These are phyloP conservation scores for Channa argus DNA, from an alignment of 2,113 vertebrate genomes.

Conservation along the genomic window DNA sequence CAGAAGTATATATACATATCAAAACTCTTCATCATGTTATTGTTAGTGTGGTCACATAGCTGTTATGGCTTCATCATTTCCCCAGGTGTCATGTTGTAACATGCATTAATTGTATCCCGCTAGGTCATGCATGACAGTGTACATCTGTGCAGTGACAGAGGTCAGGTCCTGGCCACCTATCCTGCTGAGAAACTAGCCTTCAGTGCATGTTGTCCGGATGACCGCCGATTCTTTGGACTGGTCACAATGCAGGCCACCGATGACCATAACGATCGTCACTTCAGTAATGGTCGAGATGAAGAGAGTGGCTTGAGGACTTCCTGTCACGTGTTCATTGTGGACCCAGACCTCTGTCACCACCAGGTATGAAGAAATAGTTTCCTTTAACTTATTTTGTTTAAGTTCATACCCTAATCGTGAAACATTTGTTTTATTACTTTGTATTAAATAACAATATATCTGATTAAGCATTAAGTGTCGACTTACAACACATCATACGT, in stretches of 20 bases:
- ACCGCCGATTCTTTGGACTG: conserved; percentile 94
- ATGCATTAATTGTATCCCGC: background rate
- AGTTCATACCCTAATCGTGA: no score
- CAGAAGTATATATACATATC: background rate
- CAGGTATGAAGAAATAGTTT: conserved; percentile 68
- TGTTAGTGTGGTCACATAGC: background rate
- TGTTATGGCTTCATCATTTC: background rate
- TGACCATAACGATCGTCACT: conserved; percentile 82
- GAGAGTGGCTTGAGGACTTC: conserved; percentile 91
- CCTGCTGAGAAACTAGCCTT: conserved; percentile 97
- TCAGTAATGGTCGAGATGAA: conserved; percentile 84
- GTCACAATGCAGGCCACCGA: conserved; percentile 95
- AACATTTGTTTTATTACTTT: no score
- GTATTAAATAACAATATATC: no score
- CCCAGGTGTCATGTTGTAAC: background rate
- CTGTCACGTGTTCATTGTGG: conserved; percentile 98
- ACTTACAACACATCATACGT: no score
- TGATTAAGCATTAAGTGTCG: no score
- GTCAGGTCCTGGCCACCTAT: conserved; percentile 90
- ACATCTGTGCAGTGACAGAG: conserved; percentile 89
- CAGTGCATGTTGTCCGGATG: conserved; percentile 95
- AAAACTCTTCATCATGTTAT: background rate
- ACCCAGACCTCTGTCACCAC: conserved; percentile 94
- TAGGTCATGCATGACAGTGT: conserved; percentile 94
- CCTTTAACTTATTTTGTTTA: no score